Base-by-base conservation (phyloP, 2,797 vertebrate genomes). In the Apodemus agrarius region DNA sequence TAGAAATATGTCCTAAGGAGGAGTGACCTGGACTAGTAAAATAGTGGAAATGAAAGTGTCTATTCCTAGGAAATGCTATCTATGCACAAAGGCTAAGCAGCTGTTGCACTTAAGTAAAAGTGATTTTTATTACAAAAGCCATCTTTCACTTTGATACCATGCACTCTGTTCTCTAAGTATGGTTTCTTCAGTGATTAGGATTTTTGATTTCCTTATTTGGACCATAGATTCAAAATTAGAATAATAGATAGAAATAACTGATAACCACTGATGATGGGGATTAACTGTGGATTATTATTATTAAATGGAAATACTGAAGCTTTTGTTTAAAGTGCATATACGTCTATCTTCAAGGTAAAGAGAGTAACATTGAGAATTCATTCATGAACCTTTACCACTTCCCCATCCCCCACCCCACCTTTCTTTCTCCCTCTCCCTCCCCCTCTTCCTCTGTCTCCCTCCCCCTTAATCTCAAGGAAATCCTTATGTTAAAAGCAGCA, bases 1-100 rank as follows among this genome's bases (percentile, higher is more conserved):
- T 54, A 82, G 72, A 89, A 88, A 13, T 46, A 16, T 46, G 83
- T 85, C 65, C n/a, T 52, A 29, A 5, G 46, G 16, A 89, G 52
- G 3, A 81, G 72, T 74, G 22, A n/a, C 26, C 24, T 37, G 74
- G 46, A 81, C 93, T 34, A 9, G 6, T 57, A 87, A 91, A 92
- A 26, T 22, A 37, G 61, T 49, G 69, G 74, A 95, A 89, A 83
- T 65, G 29, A 69, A 89, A 74, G 26, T 43, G 22, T 14, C 54
- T 82, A 75, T 87, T 86, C 84, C 93, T 93, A 88, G 46, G 16
- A 96, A 95, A 85, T 85, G 43, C 26, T 31, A 54, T 85, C 63
- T 61, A 89, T 96, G 9, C 8, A 26, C 43, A 87, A 90, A 78
- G n/a, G 37, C 86, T 22, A 86, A 80, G 21, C 6, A 78, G 10